phyloP scores from a whole-genome alignment of 2,797 vertebrate species.

The Coreius guichenoti region DNA sequence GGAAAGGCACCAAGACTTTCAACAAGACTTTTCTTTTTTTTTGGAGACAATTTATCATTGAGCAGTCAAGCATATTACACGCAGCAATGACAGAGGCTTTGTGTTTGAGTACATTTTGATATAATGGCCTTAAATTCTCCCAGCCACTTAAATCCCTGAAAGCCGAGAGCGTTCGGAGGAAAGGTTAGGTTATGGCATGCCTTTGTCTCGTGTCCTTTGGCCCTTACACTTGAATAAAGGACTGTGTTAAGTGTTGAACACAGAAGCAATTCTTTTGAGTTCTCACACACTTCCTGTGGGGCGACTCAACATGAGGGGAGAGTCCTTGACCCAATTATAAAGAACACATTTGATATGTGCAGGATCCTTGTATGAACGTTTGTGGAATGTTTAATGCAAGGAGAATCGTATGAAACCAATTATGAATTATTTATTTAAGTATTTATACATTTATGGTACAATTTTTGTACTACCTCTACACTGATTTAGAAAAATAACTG shows the following conservation, averaged over 20 bases:
- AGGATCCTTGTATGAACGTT: not conserved
- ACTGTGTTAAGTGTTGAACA: slow-evolving; percentile 37
- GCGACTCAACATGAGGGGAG: not conserved
- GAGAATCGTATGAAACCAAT: not conserved
- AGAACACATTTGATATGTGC: slow-evolving; percentile 26
- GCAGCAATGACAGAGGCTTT: not conserved
- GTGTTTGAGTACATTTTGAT: slow-evolving; percentile 31
- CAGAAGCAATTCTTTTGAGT: slow-evolving; percentile 42
- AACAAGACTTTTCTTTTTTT: not conserved
- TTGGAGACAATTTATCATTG: slow-evolving; percentile 8
- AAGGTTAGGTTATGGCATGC: slow-evolving; percentile 27
- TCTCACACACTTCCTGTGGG: slow-evolving; percentile 47
- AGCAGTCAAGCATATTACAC: slow-evolving; percentile 7
- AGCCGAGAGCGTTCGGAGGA: slow-evolving; percentile 25
- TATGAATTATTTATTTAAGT: not conserved
- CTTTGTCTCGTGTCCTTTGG: slow-evolving; percentile 37
- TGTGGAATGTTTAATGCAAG: not conserved
- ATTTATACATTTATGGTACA: not conserved
- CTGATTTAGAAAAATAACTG: not conserved
- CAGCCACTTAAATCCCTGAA: slow-evolving; percentile 25
- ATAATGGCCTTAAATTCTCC: slow-evolving; percentile 40
- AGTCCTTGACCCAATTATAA: slow-evolving; percentile 50
- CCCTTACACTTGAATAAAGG: slow-evolving; percentile 40
- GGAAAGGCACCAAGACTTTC: not conserved
- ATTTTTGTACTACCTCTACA: not conserved